Evolutionary conservation across 2,797 vertebrate genomes (phyloP).

Genomic region (Taeniopygia guttata): DNA sequence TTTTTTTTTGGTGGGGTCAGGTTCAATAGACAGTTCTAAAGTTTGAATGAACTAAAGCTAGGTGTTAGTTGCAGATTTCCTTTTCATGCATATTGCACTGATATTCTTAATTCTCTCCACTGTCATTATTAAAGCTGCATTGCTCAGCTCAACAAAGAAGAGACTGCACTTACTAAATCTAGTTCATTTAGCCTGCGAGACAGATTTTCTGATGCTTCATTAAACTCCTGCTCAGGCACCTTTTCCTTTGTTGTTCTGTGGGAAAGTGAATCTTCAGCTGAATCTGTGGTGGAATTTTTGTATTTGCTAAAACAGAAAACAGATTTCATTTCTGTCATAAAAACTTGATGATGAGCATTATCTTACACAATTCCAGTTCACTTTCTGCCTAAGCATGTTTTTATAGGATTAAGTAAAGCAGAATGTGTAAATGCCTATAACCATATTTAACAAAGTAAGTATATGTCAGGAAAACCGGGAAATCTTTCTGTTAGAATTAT

Average conservation of each 20-base stretch:
- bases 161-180: slow-evolving; percentile 77
- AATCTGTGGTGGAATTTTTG: not conserved
- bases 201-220: slow-evolving; percentile 85
- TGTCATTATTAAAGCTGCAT: not conserved
- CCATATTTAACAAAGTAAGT: not conserved
- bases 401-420: not conserved
- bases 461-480: not conserved
- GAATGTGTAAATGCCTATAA: not conserved
- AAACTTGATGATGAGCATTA: not conserved
- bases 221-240: slow-evolving; percentile 80
- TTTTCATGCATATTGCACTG: not conserved
- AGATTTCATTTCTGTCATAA: not conserved
- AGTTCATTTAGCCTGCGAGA: slow-evolving; percentile 84
- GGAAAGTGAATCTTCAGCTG: slow-evolving; percentile 58
- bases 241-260: slow-evolving; percentile 73
- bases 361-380: not conserved
- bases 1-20: not conserved
- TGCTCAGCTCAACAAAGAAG: not conserved
- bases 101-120: not conserved
- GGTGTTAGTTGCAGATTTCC: not conserved
- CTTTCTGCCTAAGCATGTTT: not conserved
- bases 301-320: slow-evolving; percentile 21
- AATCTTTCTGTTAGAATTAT: not conserved
- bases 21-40: not conserved
- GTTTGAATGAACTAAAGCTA: not conserved